A percentile compares a stretch with the other conserved stretches of the same genome.
phyloP scores from a whole-genome alignment of 2,888 invertebrate species.

The Xanthorhoe designata region DNA sequence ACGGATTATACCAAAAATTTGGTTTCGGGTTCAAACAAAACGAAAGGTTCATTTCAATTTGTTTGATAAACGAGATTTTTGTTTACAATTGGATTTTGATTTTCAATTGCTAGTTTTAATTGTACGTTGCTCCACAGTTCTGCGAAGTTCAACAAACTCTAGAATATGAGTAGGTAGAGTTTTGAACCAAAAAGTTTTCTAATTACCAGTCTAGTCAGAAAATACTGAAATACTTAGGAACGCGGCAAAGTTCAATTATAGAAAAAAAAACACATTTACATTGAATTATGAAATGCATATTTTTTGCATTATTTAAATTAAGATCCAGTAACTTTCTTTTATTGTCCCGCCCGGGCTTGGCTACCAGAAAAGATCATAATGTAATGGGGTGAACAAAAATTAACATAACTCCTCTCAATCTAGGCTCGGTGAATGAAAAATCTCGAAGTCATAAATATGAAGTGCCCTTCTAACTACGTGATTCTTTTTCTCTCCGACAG shows the following conservation, averaged over 20 bases:
- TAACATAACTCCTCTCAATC: constrained; percentile 40
- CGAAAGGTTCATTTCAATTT: constrained; percentile 3
- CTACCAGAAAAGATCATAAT: constrained; percentile 29
- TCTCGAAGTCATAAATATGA: constrained; percentile 32
- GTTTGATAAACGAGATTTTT: constrained; percentile 14
- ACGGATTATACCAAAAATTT: constrained; percentile 11
- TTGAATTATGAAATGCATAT: constrained; percentile 5
- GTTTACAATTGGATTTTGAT: background rate
- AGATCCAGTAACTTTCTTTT: constrained; percentile 44
- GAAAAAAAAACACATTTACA: constrained; percentile 28
- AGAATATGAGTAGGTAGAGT: background rate
- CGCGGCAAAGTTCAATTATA: background rate
- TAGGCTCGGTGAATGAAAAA: constrained; percentile 34
- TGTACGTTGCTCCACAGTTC: background rate
- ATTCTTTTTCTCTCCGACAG: constrained; percentile 12
- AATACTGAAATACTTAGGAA: too few relatives aligned
- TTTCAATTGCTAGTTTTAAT: background rate
- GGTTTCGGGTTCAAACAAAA: background rate
- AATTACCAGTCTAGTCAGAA: too few relatives aligned
- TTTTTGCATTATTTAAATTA: constrained; percentile 43
- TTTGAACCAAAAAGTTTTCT: too few relatives aligned
- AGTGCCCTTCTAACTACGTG: constrained; percentile 20
- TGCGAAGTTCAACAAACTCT: background rate
- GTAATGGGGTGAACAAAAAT: constrained; percentile 37
- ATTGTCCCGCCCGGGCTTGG: constrained; percentile 37